Conservation (phyloP, 2,797 vertebrate genomes). For the Enteromius treurensis region DNA sequence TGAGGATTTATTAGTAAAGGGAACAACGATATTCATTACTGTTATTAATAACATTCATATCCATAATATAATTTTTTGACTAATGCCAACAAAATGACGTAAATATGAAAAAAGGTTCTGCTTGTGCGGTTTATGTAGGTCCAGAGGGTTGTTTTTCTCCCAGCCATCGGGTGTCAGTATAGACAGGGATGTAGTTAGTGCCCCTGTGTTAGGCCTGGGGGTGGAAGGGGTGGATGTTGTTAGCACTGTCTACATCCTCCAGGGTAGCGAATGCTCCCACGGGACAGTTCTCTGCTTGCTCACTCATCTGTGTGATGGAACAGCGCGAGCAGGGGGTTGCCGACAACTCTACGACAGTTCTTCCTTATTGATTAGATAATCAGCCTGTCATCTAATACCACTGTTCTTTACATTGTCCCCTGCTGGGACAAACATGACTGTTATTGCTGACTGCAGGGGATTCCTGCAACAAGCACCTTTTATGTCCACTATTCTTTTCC, state of each 20-base stretch:
- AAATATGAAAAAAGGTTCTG: neutral
- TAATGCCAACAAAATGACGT: neutral
- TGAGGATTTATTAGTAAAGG: neutral
- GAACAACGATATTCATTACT: slow-evolving; percentile 13
- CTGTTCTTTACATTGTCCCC: slow-evolving; percentile 74
- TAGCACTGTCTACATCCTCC: slow-evolving; percentile 39
- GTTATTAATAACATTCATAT: neutral
- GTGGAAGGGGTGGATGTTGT: slow-evolving; percentile 29
- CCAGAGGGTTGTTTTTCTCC: slow-evolving; percentile 23
- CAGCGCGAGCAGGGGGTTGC: slow-evolving; percentile 16
- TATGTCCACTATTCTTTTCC: slow-evolving; percentile 46
- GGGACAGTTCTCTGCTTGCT: slow-evolving; percentile 57
- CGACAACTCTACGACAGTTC: slow-evolving; percentile 25
- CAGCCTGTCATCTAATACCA: slow-evolving; percentile 74
- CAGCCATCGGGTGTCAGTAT: slow-evolving; percentile 54
- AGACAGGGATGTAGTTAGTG: slow-evolving; percentile 36
- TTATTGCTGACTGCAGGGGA: slow-evolving; percentile 58
- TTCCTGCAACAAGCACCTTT: slow-evolving; percentile 38
- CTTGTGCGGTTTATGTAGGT: neutral
- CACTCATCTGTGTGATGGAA: slow-evolving; percentile 49
- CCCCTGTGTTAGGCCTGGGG: slow-evolving; percentile 23
- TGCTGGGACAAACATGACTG: slow-evolving; percentile 66
- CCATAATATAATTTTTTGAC: neutral
- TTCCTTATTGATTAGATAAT: slow-evolving; percentile 84
- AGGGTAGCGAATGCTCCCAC: slow-evolving; percentile 43